Evolutionary conservation across 2,888 invertebrate species (phyloP).

Genomic region (Tyria jacobaeae): DNA sequence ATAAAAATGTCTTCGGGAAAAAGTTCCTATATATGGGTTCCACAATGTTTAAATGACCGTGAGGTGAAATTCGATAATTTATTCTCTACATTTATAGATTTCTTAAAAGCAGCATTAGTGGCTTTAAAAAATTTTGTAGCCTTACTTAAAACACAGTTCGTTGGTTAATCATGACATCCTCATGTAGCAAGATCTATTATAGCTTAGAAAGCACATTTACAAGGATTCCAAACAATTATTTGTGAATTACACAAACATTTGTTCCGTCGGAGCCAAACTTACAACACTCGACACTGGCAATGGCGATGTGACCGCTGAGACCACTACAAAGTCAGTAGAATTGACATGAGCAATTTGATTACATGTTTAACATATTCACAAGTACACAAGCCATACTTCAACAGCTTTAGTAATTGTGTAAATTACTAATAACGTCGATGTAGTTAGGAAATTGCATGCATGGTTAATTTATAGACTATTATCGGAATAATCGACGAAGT

Average conservation of each 20-base stretch:
- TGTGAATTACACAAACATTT: constrained; percentile 16
- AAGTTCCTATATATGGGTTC: too few relatives aligned
- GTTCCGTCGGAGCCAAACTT: neutral
- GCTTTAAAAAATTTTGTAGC: too few relatives aligned
- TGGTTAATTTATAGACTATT: constrained; percentile 3
- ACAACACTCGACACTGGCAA: neutral
- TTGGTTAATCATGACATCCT: too few relatives aligned
- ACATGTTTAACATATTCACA: neutral
- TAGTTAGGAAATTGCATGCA: constrained; percentile 57
- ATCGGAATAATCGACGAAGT: constrained; percentile 54
- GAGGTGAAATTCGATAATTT: too few relatives aligned
- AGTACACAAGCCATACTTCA: neutral
- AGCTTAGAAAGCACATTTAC: neutral
- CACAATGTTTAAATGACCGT: too few relatives aligned
- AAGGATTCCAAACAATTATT: neutral
- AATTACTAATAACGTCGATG: constrained; percentile 24
- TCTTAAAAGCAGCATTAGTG: too few relatives aligned
- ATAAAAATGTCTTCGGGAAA: neutral
- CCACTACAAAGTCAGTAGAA: neutral
- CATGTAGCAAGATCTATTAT: neutral
- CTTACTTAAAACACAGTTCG: too few relatives aligned
- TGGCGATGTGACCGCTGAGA: neutral
- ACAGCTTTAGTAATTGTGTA: neutral
- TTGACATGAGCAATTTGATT: neutral
- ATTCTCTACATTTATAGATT: too few relatives aligned